These are phyloP conservation scores for Patagioenas fasciata DNA, from an alignment of 2,113 vertebrate genomes.

Conservation along the genomic window DNA sequence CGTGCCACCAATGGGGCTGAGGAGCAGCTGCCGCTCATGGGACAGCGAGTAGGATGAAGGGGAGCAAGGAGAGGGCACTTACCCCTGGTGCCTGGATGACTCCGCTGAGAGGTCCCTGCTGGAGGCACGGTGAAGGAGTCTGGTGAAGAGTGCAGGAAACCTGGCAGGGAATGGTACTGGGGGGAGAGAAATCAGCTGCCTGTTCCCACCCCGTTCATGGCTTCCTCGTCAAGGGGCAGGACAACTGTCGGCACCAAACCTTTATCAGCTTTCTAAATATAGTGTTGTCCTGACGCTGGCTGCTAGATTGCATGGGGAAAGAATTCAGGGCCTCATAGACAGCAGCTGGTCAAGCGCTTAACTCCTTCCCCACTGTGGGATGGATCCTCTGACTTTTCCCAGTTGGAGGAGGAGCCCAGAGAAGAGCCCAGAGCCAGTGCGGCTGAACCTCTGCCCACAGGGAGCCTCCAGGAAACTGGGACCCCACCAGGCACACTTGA, in stretches of 20 bases:
- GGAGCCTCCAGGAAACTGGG: neutral
- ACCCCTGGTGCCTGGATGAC: neutral
- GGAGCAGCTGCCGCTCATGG: accelerated
- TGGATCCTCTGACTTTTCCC: neutral
- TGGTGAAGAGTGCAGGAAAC: neutral
- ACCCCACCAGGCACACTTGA: neutral
- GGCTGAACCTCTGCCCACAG: neutral
- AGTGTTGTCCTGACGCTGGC: slow-evolving; percentile 59
- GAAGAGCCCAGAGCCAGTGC: neutral
- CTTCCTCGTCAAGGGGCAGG: slow-evolving; percentile 64
- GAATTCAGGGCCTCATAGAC: slow-evolving; percentile 62
- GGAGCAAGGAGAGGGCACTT: slow-evolving; percentile 21
- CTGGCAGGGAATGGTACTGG: neutral
- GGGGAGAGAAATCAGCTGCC: neutral
- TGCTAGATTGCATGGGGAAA: slow-evolving; percentile 51
- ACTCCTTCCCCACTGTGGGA: slow-evolving; percentile 57
- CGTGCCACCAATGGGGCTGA: neutral
- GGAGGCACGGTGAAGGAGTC: neutral
- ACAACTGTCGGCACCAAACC: slow-evolving; percentile 75
- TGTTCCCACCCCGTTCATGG: neutral
- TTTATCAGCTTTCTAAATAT: slow-evolving; percentile 80
- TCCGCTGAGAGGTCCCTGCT: neutral
- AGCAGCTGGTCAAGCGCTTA: slow-evolving; percentile 58
- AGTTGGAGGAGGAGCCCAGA: neutral
- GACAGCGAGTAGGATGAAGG: neutral